Conservation (phyloP, 2,113 vertebrate genomes). For the Alaudala cheleensis region DNA sequence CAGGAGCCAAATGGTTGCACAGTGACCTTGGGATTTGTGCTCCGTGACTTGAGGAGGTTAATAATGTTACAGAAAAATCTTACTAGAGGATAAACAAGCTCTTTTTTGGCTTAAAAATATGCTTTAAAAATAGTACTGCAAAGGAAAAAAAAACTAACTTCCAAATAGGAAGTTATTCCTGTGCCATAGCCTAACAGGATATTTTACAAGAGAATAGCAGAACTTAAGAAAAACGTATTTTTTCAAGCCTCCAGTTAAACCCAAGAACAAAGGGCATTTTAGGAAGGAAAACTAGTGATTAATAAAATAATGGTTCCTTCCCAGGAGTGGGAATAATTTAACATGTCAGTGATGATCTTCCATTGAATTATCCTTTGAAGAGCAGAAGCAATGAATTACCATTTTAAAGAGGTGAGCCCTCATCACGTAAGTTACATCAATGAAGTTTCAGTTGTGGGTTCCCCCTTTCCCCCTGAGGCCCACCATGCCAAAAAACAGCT, state of each 20-base stretch:
- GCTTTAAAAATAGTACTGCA: constrained; percentile 4
- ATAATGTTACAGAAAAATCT: constrained; percentile 30
- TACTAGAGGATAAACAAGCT: constrained; percentile 12
- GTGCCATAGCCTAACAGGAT: neutral
- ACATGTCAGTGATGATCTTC: constrained; percentile 1
- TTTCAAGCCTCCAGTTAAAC: constrained; percentile 9
- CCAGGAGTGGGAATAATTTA: constrained; percentile 10
- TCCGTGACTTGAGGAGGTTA: constrained; percentile 31
- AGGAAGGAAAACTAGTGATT: neutral
- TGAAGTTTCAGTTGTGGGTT: neutral
- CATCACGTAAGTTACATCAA: neutral
- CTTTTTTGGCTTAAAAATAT: neutral
- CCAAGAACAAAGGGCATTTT: constrained; percentile 16
- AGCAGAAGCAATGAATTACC: constrained; percentile 10
- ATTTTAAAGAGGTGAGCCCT: neutral
- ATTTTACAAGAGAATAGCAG: neutral
- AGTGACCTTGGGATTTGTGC: constrained; percentile 55
- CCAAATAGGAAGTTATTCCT: neutral
- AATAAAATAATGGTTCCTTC: constrained; percentile 14
- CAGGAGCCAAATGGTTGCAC: neutral
- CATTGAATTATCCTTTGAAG: constrained; percentile 13
- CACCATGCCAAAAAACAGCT: neutral
- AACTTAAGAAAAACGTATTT: neutral
- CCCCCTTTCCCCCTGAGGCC: neutral
- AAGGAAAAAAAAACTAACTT: neutral